Conservation (phyloP, 2,113 vertebrate genomes). For the Pandion haliaetus region DNA sequence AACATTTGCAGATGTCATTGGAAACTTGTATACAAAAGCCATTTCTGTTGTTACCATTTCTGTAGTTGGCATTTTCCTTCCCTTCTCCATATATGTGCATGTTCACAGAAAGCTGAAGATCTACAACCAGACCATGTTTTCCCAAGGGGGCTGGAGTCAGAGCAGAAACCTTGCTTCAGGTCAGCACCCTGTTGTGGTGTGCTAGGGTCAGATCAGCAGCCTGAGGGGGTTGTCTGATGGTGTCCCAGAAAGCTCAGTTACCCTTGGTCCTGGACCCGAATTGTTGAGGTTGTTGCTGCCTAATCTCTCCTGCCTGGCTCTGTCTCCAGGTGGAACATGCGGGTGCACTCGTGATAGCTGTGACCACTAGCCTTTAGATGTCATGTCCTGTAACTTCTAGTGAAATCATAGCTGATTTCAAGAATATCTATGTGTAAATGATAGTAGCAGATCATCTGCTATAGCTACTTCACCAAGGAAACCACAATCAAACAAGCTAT, state of each 20-base stretch:
- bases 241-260: background rate
- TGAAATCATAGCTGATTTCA: background rate
- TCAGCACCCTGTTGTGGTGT: background rate
- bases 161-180: background rate
- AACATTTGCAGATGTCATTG: background rate
- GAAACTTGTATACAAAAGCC: background rate
- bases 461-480: background rate
- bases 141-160: background rate
- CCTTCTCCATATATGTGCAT: background rate
- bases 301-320: background rate
- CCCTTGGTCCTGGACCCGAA: too few relatives aligned
- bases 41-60: background rate
- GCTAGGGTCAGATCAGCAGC: background rate
- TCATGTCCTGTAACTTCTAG: background rate
- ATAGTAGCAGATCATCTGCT: background rate
- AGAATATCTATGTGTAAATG: background rate
- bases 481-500: background rate
- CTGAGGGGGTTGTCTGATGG: accelerated
- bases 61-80: background rate
- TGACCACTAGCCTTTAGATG: background rate
- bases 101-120: background rate
- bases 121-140: background rate
- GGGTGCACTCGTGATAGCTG: background rate
- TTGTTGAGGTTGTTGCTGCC: background rate
- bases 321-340: background rate